Percentiles rank a stretch among this genome's conserved stretches.
These are phyloP conservation scores for Drosophila incognita DNA, from an alignment of 2,888 invertebrate species.

Conservation along the genomic window DNA sequence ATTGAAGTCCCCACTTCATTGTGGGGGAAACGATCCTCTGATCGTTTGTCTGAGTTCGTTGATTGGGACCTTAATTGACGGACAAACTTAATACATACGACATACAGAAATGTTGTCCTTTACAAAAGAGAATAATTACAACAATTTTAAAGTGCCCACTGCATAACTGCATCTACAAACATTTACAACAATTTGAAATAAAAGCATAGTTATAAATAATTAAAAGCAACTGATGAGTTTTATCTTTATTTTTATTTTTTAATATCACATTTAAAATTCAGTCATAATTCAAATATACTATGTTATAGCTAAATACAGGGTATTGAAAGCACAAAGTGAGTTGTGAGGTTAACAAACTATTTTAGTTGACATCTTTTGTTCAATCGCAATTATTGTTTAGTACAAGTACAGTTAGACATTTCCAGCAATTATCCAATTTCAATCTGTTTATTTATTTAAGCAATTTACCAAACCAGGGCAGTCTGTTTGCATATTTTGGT, in stretches of 20 bases:
- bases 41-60: not conserved
- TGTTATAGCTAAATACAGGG: not conserved
- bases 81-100: constrained; percentile 4
- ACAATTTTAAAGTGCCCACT: not conserved
- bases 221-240: not conserved
- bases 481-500: constrained; percentile 16
- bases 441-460: constrained; percentile 12
- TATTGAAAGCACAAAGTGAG: not conserved
- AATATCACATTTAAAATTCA: not conserved
- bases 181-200: constrained; percentile 9
- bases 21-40: constrained; percentile 40
- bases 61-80: constrained; percentile 39
- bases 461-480: constrained; percentile 14
- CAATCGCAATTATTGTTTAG: not conserved
- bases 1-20: constrained; percentile 6
- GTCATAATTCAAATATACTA: not conserved
- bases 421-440: not conserved
- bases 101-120: constrained; percentile 4
- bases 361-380: constrained; percentile 2
- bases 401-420: not conserved
- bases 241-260: not conserved
- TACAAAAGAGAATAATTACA: not conserved
- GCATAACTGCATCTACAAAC: constrained; percentile 20
- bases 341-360: constrained; percentile 23
- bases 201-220: not conserved